Evolutionary conservation across 2,797 vertebrate genomes (phyloP).

Genomic region (Hoplostethus mediterraneus): DNA sequence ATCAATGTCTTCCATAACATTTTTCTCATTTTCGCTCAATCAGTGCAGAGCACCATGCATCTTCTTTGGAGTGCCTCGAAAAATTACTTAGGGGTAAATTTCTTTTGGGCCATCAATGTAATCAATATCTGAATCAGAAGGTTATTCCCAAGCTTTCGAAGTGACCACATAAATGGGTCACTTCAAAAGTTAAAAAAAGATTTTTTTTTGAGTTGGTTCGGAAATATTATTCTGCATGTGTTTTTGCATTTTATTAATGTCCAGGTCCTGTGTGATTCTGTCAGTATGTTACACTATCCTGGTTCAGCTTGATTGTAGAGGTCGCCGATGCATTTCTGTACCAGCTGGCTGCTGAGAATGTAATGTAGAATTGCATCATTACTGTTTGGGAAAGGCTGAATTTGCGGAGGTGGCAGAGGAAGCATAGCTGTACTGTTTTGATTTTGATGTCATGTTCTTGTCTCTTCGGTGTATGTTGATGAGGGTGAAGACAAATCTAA

Average conservation of each 20-base stretch:
- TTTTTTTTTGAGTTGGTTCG: conserved; percentile 18
- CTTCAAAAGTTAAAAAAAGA: neutral
- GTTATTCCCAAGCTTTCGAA: no score
- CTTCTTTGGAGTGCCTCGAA: neutral
- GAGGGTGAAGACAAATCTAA: neutral
- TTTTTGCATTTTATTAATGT: conserved; percentile 13
- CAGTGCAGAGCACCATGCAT: neutral
- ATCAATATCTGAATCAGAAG: neutral
- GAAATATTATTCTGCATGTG: neutral
- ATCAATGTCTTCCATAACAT: neutral
- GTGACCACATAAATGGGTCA: neutral
- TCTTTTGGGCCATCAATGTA: neutral
- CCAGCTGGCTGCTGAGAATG: conserved; percentile 23
- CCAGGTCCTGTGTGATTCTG: conserved; percentile 17
- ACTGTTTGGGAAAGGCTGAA: neutral
- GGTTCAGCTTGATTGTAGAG: conserved; percentile 27
- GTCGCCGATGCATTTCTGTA: conserved; percentile 34
- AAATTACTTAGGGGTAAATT: neutral
- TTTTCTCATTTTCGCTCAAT: neutral
- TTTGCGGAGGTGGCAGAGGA: neutral
- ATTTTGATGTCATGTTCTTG: conserved; percentile 4
- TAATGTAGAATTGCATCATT: neutral
- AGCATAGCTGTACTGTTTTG: neutral
- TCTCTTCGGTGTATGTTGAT: neutral
- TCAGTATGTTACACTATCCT: conserved; percentile 7